Base-by-base conservation (phyloP, 2,797 vertebrate species). In the Sebastolobus altivelis region DNA sequence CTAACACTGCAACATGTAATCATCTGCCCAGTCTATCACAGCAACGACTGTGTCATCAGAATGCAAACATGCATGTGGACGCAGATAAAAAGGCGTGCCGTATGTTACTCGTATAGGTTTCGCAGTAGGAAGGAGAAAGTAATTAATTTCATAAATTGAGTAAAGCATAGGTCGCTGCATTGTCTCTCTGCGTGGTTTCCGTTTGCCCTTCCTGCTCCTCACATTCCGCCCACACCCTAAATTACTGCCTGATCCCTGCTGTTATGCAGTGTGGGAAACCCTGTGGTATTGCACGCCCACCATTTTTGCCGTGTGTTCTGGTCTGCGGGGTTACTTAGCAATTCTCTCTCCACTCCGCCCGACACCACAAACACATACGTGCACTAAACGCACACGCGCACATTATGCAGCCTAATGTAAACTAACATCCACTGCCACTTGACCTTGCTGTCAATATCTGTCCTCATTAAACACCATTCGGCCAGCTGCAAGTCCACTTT, bases 391-490 rank as follows among this genome's bases (percentile, higher is more conserved):
- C 22, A 7, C 72, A 33, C 70, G 11, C 52, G 9, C 80, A 38
- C 87, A 89, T 88, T 89, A 91, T 75, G 80, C 87, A 38, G 80
- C 76, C 82, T 92, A 89, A 93, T 92, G 90, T 91, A 94, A 93
- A 93, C 90, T 82, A 93, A 92, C 92, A 89, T 90, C 85, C 78
- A 84, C 83, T 77, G 84, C 88, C 90, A 90, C 90, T 93, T 94
- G 93, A 94, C 94, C 94, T 89, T 54, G 82, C 89, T 83, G 93
- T 94, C 93, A 82, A 94, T 95, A 94, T 91, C 87, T 69, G 88
- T 93, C 91, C 94, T 94, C 93, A 93, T 95, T 95, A 95, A 95
- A 95, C 92, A 87, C 87, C 84, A 62, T 83, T 86, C 76, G 9
- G 77, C 86, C 80, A 75, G 88, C 88, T 84, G 81, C 81, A n/a